Evolutionary conservation across 1,140 invertebrate genomes (phyloP), one percentile per base, ranked within the genome.

Genomic region (Drosophila mauritiana): DNA sequence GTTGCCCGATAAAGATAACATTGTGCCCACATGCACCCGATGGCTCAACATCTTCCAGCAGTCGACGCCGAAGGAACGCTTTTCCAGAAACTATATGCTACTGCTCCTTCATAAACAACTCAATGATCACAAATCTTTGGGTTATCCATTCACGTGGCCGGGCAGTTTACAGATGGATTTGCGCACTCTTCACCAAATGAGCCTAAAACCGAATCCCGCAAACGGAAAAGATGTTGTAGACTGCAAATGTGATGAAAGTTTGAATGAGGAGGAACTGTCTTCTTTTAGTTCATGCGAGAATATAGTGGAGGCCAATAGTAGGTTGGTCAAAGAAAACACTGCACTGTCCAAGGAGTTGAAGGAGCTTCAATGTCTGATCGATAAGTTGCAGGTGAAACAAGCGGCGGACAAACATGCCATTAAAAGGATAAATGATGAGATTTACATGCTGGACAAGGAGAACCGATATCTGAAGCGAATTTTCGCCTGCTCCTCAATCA

Each of bases 41-140:
- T 92, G 91, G 91, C 52, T 92, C 1, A 55, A 78, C 7, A 80
- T 78, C 25, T 81, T 88, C 12, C 52, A 80, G 7, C 20, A 27
- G 0, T 48, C 85, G 0, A 54, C 20, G 6, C 37, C 54, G 7
- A 55, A 70, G 3, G 85, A 92, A 20, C 76, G 74, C 25, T 76
- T 88, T 54, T 59, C 72, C 4, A 58, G 91, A 1, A 91, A 92
- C 61, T 81, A 49, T n/a, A 67, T 92, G 51, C 61, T 90, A 2
- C 25, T 77, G 27, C 45, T 80, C 11, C 27, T 92, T 52, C 80
- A 90, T 45, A 58, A 75, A 12, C 91, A 92, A 46, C 74, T 92
- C 1, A 77, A 90, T 42, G 70, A 78, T 15, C 4, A 34, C 0
- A 54, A 37, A 5, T 42, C 25, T 0, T 43, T 92, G 45, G 10